Evolutionary conservation across 1,140 invertebrate genomes (phyloP).

Genomic region (Drosophila setifemur): DNA sequence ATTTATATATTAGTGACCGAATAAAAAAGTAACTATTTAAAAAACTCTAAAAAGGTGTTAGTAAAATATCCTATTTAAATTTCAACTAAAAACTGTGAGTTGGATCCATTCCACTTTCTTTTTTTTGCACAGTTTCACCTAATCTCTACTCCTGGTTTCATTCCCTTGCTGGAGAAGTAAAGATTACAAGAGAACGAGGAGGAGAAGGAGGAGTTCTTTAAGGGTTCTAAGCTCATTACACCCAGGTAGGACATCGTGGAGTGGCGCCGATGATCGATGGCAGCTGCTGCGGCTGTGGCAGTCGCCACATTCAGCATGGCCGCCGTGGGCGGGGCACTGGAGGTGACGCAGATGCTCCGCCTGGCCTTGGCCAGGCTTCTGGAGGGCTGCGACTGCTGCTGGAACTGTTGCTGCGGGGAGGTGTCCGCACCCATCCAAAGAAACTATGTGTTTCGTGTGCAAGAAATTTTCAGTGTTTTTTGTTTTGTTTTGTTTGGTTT

Average conservation of each 20-base stretch:
- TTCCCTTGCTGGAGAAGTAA: slow-evolving; percentile 28
- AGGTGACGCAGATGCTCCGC: slow-evolving; percentile 75
- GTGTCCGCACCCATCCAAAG: slow-evolving; percentile 76
- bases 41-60: too few species aligned
- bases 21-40: too few species aligned
- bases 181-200: neutral
- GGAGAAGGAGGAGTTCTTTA: slow-evolving; percentile 16
- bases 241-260: slow-evolving; percentile 80
- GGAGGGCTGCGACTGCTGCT: slow-evolving; percentile 50
- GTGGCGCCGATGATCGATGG: slow-evolving; percentile 67
- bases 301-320: slow-evolving; percentile 51
- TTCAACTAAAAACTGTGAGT: neutral
- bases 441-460: slow-evolving; percentile 58
- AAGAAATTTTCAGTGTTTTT: slow-evolving; percentile 23
- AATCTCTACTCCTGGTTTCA: slow-evolving; percentile 14
- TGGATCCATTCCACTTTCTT: neutral
- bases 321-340: slow-evolving; percentile 64
- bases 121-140: neutral
- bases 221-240: slow-evolving; percentile 61
- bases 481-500: slow-evolving; percentile 4
- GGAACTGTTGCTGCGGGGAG: slow-evolving; percentile 47
- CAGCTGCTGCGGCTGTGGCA: slow-evolving; percentile 24
- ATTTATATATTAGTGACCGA: too few species aligned
- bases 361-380: slow-evolving; percentile 57
- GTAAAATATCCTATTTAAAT: too few species aligned